Evolutionary conservation across 1,140 invertebrate species (phyloP).

Genomic region (Brachionus sp.): DNA sequence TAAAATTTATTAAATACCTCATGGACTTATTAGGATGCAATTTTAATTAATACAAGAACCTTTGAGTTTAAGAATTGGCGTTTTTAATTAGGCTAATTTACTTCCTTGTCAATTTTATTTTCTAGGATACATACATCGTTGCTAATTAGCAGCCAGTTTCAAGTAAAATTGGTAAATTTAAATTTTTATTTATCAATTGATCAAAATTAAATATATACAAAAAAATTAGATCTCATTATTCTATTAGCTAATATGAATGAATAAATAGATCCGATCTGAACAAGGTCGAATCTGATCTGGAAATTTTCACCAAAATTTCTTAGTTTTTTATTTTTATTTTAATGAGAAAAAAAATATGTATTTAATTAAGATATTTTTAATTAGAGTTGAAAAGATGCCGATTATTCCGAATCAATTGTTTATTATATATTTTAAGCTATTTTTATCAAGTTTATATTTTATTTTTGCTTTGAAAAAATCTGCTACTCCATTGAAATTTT

Average conservation of each 20-base stretch:
- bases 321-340: not conserved
- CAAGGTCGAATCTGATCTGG: not conserved
- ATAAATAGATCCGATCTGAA: not conserved
- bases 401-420: not conserved
- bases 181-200: not conserved
- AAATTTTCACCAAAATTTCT: not conserved
- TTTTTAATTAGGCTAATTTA: not conserved
- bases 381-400: not conserved
- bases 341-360: not conserved
- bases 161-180: not conserved
- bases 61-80: not conserved
- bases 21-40: not conserved
- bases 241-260: too few species aligned
- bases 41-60: not conserved
- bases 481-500: not conserved
- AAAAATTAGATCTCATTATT: too few species aligned
- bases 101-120: not conserved
- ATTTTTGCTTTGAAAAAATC: not conserved
- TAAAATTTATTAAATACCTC: not conserved
- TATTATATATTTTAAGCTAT: not conserved
- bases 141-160: not conserved
- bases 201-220: not conserved
- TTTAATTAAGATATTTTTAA: not conserved
- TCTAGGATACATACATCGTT: not conserved
- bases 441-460: not conserved